These are phyloP conservation scores for Lymantria dispar DNA, from an alignment of 2,888 invertebrate species.

Conservation along the genomic window DNA sequence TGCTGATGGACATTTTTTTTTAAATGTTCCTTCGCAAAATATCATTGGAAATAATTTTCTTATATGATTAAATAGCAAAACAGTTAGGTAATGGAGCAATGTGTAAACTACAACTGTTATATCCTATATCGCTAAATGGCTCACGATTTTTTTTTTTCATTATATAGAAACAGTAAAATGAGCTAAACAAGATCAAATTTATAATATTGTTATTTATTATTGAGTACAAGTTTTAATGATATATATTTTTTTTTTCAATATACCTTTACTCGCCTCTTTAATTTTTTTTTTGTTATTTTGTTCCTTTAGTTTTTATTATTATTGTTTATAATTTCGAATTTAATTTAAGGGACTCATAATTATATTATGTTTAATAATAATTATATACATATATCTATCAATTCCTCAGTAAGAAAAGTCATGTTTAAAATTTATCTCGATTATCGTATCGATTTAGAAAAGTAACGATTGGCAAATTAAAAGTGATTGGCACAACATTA, in stretches of 20 bases:
- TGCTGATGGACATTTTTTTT: conserved; percentile 53
- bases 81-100: conserved; percentile 73
- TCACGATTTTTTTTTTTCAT: conserved; percentile 60
- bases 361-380: conserved; percentile 61
- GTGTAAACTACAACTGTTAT: conserved; percentile 63
- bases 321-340: conserved; percentile 65
- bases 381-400: conserved; percentile 58
- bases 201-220: conserved; percentile 82
- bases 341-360: conserved; percentile 59
- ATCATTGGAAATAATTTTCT: conserved; percentile 39
- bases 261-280: conserved; percentile 75
- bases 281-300: conserved; percentile 78
- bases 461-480: conserved; percentile 54
- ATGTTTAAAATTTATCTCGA: conserved; percentile 50
- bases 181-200: conserved; percentile 78
- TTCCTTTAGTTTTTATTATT: conserved; percentile 80
- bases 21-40: conserved; percentile 50
- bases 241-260: conserved; percentile 76
- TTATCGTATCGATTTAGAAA: conserved; percentile 24
- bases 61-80: conserved; percentile 38
- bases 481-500: conserved; percentile 64
- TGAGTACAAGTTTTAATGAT: conserved; percentile 81
- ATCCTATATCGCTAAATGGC: conserved; percentile 54
- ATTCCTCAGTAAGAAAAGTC: conserved; percentile 70
- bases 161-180: conserved; percentile 58